Evolutionary conservation across 2,888 invertebrate genomes (phyloP), one percentile per base, ranked within the genome.

Genomic region (Harpalus rubripes): DNA sequence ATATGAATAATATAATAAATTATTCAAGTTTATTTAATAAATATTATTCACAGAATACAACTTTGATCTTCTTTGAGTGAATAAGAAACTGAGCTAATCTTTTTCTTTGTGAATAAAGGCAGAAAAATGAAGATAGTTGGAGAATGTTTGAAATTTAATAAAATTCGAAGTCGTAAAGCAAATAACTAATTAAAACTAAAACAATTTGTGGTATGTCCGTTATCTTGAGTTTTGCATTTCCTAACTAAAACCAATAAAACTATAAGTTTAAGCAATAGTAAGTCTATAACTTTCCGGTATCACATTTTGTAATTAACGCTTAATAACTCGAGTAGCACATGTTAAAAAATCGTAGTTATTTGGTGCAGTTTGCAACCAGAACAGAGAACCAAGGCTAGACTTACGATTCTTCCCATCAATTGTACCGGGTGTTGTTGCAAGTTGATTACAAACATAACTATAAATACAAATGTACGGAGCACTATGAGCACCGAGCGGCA

Each of bases 381-480:
- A 63, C 26, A 63, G 63, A 26, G 63, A 63, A 63, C 10, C 18
- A 22, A 26, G 61, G 26, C 65, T 32, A 72, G 72, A 74, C 72
- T 74, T 44, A 74, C 72, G 44, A 74, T 74, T 74, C 44, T 74
- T 74, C 41, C 72, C 72, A 74, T 74, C 72, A 74, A 74, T 74
- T 74, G 72, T 74, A 74, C 72, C 72, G 72, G 72, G 72, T 74
- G 72, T 41, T 68, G 68, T 41, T 91, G 88, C 89, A 86, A 89
- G 88, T 90, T 91, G 90, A 91, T 91, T 91, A 91, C 90, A 90
- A 90, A 90, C 90, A 90, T 89, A 90, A 90, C 89, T 90, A 89
- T 90, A 91, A 90, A 91, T 90, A 90, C 89, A 89, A 90, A 90
- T 89, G 89, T 88, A 89, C 88, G 88, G 86, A 87, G 88, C 44